Evolutionary conservation across 2,113 vertebrate genomes (phyloP).

Genomic region (Chunga burmeisteri): DNA sequence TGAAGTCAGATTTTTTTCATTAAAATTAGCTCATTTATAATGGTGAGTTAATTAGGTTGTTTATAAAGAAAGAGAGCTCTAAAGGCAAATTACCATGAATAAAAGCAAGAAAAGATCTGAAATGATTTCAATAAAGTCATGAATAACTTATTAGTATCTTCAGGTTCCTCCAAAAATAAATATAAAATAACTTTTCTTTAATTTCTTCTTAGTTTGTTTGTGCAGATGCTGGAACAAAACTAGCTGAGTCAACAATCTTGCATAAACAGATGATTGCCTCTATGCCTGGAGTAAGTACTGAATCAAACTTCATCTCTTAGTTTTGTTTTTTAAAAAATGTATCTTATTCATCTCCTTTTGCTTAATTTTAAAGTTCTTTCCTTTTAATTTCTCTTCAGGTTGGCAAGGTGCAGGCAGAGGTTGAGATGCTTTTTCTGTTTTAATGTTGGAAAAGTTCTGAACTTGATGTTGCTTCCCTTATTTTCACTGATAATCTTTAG

Average conservation of each 20-base stretch:
- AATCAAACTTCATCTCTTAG: neutral
- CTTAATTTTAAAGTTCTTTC: neutral
- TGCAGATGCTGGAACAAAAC: conserved; percentile 92
- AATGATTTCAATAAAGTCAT: conserved; percentile 32
- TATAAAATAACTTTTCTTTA: conserved; percentile 53
- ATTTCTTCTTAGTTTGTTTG: conserved; percentile 91
- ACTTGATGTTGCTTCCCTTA: neutral
- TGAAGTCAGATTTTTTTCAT: neutral
- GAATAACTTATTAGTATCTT: conserved; percentile 38
- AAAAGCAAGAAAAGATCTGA: conserved; percentile 21
- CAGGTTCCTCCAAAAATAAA: conserved; percentile 46
- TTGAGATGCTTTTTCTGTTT: neutral
- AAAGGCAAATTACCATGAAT: conserved; percentile 2
- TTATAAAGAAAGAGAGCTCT: neutral
- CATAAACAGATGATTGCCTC: conserved; percentile 97
- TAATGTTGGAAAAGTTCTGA: neutral
- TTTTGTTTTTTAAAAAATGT: neutral
- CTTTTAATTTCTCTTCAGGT: neutral
- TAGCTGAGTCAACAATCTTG: conserved; percentile 96
- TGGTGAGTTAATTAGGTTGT: neutral
- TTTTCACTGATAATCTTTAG: neutral
- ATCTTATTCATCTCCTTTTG: neutral
- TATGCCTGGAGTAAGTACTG: conserved; percentile 88
- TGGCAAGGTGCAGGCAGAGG: neutral
- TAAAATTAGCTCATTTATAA: neutral